These are phyloP conservation scores for Epistrophe grossulariae DNA, from an alignment of 2,888 invertebrate species.

Conservation along the genomic window DNA sequence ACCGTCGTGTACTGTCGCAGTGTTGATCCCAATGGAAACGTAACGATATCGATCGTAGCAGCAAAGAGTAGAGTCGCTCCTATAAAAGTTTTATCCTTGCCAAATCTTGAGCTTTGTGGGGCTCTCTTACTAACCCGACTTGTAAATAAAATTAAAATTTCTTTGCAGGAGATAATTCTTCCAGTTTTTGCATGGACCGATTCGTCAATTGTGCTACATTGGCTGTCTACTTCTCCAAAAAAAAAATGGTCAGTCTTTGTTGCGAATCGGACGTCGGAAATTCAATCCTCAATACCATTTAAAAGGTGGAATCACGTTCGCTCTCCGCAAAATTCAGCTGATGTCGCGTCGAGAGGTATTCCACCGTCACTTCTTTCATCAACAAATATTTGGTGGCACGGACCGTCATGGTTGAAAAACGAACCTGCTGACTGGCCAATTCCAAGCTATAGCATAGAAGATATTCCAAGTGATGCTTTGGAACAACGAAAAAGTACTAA, in stretches of 20 bases:
- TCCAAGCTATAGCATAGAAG: no score
- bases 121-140: conserved; percentile 38
- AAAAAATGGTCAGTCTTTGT: conserved; percentile 42
- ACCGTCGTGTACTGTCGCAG: conserved; percentile 47
- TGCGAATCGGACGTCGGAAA: conserved; percentile 39
- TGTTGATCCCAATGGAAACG: not conserved
- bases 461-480: no score
- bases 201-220: no score
- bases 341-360: conserved; percentile 38
- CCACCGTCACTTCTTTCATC: conserved; percentile 3
- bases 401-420: no score
- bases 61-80: conserved; percentile 44
- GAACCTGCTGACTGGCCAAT: no score
- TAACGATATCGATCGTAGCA: conserved; percentile 1
- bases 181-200: no score
- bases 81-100: conserved; percentile 49
- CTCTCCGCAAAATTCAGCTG: conserved; percentile 39
- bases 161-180: no score
- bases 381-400: no score
- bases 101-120: not conserved
- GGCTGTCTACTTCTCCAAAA: not conserved
- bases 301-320: conserved; percentile 18
- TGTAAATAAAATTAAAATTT: no score
- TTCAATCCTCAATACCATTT: not conserved
- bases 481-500: conserved; percentile 3